Conservation (phyloP, 2,797 vertebrate genomes). For the Anguilla megastoma region DNA sequence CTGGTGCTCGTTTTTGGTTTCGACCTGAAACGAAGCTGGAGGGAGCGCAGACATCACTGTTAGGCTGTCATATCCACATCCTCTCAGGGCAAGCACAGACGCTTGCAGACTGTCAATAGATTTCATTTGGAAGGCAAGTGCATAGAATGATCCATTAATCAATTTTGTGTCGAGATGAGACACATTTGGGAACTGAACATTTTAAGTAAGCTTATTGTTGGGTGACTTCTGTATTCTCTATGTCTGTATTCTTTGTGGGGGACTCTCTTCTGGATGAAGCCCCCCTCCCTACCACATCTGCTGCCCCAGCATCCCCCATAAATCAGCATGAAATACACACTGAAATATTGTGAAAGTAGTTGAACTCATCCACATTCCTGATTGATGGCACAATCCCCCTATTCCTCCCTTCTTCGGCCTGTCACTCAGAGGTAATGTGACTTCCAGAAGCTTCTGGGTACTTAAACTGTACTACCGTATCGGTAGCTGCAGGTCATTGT, state of each 20-base stretch:
- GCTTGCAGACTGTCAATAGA: not conserved
- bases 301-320: not conserved
- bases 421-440: not conserved
- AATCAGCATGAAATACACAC: conserved; percentile 27
- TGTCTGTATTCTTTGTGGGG: not conserved
- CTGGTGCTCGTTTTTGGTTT: conserved; percentile 6
- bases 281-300: not conserved
- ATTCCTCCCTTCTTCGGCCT: not conserved
- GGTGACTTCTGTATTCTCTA: not conserved
- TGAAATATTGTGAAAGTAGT: conserved; percentile 22
- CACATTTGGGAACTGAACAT: not conserved
- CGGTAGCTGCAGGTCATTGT: not conserved
- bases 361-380: conserved; percentile 7
- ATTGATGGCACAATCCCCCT: not conserved
- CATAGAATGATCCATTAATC: not conserved
- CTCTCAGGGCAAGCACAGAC: not conserved
- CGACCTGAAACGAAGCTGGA: not conserved
- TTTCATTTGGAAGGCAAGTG: conserved; percentile 15
- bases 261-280: not conserved
- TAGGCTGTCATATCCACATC: not conserved
- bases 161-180: not conserved
- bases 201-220: conserved; percentile 3
- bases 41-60: not conserved
- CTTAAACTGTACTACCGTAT: not conserved
- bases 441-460: conserved; percentile 11